Base-by-base conservation (phyloP, 2,797 vertebrate species). In the Telmatherina bonti region DNA sequence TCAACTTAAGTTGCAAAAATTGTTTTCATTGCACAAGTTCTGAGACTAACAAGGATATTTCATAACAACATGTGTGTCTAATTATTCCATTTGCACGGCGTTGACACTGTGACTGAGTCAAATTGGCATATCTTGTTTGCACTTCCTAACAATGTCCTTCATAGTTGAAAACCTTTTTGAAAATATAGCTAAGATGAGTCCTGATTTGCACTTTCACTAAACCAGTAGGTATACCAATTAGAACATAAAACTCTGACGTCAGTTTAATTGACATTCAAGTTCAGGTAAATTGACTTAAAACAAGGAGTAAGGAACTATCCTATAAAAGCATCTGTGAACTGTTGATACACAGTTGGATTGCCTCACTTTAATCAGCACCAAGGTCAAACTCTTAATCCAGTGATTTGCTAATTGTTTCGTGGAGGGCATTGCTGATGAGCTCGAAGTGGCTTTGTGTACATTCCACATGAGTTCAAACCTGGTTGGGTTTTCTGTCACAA, bases 1-100 rank as follows among this genome's bases (percentile, higher is more conserved):
- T 22, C 59, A 60, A 81, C 62, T 68, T 77, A 67, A 56, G 67
- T 74, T 86, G 76, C 52, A n/a, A 79, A 49, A 76, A 84, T 72
- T n/a, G 56, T 78, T 65, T 62, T n/a, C 45, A 41, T 27, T 77
- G 7, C 27, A 38, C n/a, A 51, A 65, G 43, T 74, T 88, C 78
- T 84, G 20, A 76, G 75, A 82, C 57, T 64, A 80, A 72, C 72
- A 74, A 49, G 64, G 57, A 56, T 31, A 26, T 68, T 72, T 52
- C 62, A 72, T 47, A 26, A 70, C 68, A 60, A 61, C 64, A 27
- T 62, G 62, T 78, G 70, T 67, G 67, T 69, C 76, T 82, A 72
- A 86, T 79, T 81, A 72, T 83, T 75, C 68, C 1, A 57, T 70
- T 76, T 74, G 62, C 60, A 66, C 47, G 56, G 49, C 67, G 74